Percentiles rank a stretch among this genome's conserved stretches.
phyloP scores from a whole-genome alignment of 1,140 invertebrate species.

The Temnothorax curvispinosus region DNA sequence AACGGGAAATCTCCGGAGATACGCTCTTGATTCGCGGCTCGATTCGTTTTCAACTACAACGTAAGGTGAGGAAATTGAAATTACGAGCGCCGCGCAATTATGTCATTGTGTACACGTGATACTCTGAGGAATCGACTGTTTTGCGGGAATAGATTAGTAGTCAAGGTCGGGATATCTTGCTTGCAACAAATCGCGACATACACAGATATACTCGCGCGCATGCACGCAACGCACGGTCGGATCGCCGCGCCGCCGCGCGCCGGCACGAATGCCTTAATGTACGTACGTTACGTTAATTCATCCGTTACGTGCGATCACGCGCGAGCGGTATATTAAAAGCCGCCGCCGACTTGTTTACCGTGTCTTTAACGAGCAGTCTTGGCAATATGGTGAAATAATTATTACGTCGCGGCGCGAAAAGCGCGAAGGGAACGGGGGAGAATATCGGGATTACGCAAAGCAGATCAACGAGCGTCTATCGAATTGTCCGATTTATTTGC shows the following conservation, averaged over 20 bases:
- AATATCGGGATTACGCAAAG: neutral
- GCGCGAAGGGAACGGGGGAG: neutral
- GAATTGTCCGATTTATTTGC: conserved; percentile 18
- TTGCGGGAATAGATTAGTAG: conserved; percentile 46
- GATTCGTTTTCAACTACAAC: neutral
- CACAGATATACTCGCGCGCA: neutral
- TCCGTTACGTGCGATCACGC: conserved; percentile 54
- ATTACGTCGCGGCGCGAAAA: conserved; percentile 12
- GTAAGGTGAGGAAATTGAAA: neutral
- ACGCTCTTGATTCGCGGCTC: neutral
- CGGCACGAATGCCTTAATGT: conserved; percentile 22
- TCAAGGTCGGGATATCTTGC: conserved; percentile 50
- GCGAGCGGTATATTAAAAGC: conserved; percentile 23
- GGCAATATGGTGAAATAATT: conserved; percentile 37
- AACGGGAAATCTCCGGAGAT: neutral
- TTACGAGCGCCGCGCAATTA: conserved; percentile 31
- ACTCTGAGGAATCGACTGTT: conserved; percentile 37
- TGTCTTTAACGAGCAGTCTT: conserved; percentile 28
- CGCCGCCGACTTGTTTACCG: conserved; percentile 47
- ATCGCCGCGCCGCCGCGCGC: neutral
- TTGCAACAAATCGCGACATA: conserved; percentile 10
- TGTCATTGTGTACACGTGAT: conserved; percentile 7
- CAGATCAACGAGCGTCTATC: neutral
- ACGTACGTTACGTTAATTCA: conserved; percentile 38
- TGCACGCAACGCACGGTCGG: neutral